Evolutionary conservation across 2,797 vertebrate genomes (phyloP), one percentile per base, ranked within the genome.

Genomic region (Fringilla coelebs): DNA sequence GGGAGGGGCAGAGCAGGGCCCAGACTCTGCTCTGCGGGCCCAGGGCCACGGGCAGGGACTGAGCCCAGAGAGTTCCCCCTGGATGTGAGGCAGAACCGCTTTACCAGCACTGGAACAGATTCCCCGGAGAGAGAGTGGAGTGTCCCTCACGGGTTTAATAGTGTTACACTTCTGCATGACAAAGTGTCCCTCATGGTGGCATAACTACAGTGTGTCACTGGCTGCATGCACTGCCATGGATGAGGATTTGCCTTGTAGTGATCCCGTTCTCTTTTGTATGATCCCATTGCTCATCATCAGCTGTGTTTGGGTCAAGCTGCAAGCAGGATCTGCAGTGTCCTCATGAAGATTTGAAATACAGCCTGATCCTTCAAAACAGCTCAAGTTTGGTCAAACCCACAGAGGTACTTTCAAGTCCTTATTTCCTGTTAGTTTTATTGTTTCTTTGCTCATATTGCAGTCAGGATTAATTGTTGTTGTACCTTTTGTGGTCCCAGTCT

Each of bases 171-270:
- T 72, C 16, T 13, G 5, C 0, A 1, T n/a, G 25, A 14, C 70
- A 80, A 24, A 20, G 25, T 9, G 28, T 49, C 52, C 68, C 58
- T 67, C 28, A 1, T 2, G n/a, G 28, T 41, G 29, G 9, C 31
- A 2, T 22, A 28, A 10, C 21, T 6, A 1, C 8, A 15, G 20
- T 17, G 5, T 9, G 34, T 9, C 31, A 13, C 32, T 60, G 73
- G 21, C 67, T 40, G 32, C 34, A 1, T 5, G 26, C 16, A 4
- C 12, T 31, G 0, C 2, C 9, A 2, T 40, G 60, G 43, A 7
- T 65, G 17, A 48, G 49, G 31, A 38, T 85, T 66, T 75, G 58
- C n/a, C 31, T 34, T 40, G 24, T 6, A 7, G 46, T 18, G 29
- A 72, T 43, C 36, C 54, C n/a, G 21, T 17, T 63, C 21, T 29